Evolutionary conservation across 1,140 invertebrate genomes (phyloP), one percentile per base, ranked within the genome.

Genomic region (Chlorops oryzae): DNA sequence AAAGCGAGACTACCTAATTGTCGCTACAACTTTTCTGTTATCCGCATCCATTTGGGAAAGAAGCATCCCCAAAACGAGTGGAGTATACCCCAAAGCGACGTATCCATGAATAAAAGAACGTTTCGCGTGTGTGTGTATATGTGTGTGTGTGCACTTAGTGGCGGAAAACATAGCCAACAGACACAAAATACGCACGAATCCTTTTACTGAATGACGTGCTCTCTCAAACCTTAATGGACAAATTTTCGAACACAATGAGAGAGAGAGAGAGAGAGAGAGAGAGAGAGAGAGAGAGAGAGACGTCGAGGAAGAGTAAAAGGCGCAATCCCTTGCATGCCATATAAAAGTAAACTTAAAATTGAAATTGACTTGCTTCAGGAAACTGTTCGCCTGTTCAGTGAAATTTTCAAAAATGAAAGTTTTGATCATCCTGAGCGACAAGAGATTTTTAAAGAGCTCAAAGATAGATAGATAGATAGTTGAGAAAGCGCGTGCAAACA

Each of bases 361-460:
- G 6, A 5, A 7, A 6, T 10, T n/a, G 15, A 5, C 6, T n/a
- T 46, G 9, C 5, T 20, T 5, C 10, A 24, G 34, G 27, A 28
- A 18, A 38, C 51, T 52, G 51, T 10, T 5, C 45, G 51, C 45
- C 51, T 34, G 27, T n/a, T 34, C 2, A 10, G 7, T 15, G 3
- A 41, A 41, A 52, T 41, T 35, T 35, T 47, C 38, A 32, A 52
- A 52, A 41, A 47, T 28, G 44, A 52, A 52, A 52, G 50, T 47
- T 52, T 52, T 47, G 51, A 52, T 47, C n/a, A n/a, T n/a, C n/a
- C n/a, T n/a, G n/a, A n/a, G n/a, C n/a, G n/a, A n/a, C n/a, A n/a
- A n/a, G n/a, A n/a, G n/a, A n/a, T n/a, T n/a, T n/a, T n/a, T n/a
- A n/a, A n/a, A n/a, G n/a, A n/a, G n/a, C n/a, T n/a, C n/a, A n/a